These are phyloP conservation scores for Belgica antarctica DNA, from an alignment of 2,888 invertebrate genomes.

Conservation along the genomic window DNA sequence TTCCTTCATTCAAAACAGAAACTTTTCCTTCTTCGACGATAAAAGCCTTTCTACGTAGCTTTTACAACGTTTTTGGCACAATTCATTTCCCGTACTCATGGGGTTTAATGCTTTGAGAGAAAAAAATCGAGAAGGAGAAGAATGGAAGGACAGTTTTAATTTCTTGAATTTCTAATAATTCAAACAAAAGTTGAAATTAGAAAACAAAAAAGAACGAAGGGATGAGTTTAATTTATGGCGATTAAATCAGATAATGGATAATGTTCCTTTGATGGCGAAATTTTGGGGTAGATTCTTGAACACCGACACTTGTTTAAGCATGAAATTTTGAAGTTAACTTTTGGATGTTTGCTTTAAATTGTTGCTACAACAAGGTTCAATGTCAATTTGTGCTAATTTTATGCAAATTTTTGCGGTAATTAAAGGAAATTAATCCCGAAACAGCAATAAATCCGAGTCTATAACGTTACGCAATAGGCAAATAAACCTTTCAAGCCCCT, in stretches of 20 bases:
- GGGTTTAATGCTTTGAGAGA: neutral
- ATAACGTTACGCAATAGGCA: no score
- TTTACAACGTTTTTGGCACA: neutral
- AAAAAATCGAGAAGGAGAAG: neutral
- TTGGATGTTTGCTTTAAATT: no score
- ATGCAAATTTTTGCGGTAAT: no score
- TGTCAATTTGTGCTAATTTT: neutral
- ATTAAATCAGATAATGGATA: slow-evolving; percentile 16
- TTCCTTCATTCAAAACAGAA: neutral
- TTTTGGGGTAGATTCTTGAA: no score
- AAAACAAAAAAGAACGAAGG: slow-evolving; percentile 1
- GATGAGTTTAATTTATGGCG: slow-evolving; percentile 33
- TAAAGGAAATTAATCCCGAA: no score
- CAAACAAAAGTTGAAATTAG: no score
- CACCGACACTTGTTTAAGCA: no score
- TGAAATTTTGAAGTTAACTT: no score
- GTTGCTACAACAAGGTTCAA: no score
- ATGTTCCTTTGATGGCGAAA: neutral
- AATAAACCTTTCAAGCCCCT: no score
- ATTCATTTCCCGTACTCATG: neutral
- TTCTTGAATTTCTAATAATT: neutral
- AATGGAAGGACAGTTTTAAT: neutral
- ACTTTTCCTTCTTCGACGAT: neutral
- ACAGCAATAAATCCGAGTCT: no score
- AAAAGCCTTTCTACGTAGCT: neutral